Conservation (phyloP, 2,113 vertebrate species). For the Brachirus orientalis region DNA sequence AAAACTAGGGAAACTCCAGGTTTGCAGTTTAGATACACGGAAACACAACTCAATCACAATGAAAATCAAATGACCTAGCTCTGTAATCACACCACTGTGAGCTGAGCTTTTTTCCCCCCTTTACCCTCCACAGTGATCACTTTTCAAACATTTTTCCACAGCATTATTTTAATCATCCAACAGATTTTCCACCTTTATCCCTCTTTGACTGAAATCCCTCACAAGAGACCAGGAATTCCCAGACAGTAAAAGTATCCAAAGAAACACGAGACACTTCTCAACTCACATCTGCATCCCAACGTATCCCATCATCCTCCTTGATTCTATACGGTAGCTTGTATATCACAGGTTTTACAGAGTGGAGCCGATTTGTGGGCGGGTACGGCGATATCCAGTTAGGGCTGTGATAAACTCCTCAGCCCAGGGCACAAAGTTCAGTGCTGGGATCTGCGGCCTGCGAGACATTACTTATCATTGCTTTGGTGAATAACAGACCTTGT, state of each 20-base stretch:
- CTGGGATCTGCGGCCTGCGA: constrained; percentile 53
- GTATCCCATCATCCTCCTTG: constrained; percentile 39
- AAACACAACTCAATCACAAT: constrained; percentile 15
- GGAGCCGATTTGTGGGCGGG: constrained; percentile 15
- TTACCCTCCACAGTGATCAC: constrained; percentile 17
- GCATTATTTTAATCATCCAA: constrained; percentile 51
- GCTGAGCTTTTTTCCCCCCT: constrained; percentile 29
- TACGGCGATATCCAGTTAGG: constrained; percentile 22
- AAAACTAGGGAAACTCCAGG: not conserved
- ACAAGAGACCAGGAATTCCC: constrained; percentile 52
- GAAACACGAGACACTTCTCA: constrained; percentile 49
- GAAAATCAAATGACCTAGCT: constrained; percentile 39
- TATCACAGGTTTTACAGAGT: constrained; percentile 53
- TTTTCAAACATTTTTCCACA: constrained; percentile 56
- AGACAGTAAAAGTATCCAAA: constrained; percentile 45
- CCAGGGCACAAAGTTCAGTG: constrained; percentile 42
- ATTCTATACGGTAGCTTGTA: constrained; percentile 59
- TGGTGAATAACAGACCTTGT: constrained; percentile 78
- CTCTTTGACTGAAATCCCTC: constrained; percentile 45
- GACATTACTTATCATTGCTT: constrained; percentile 80
- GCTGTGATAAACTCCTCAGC: constrained; percentile 62
- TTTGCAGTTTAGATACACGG: not conserved
- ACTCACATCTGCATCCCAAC: constrained; percentile 45
- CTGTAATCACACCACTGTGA: constrained; percentile 24
- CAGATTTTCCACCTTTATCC: constrained; percentile 59